Evolutionary conservation across 1,140 invertebrate species (phyloP).

Genomic region (Lasioglossum baleicum): DNA sequence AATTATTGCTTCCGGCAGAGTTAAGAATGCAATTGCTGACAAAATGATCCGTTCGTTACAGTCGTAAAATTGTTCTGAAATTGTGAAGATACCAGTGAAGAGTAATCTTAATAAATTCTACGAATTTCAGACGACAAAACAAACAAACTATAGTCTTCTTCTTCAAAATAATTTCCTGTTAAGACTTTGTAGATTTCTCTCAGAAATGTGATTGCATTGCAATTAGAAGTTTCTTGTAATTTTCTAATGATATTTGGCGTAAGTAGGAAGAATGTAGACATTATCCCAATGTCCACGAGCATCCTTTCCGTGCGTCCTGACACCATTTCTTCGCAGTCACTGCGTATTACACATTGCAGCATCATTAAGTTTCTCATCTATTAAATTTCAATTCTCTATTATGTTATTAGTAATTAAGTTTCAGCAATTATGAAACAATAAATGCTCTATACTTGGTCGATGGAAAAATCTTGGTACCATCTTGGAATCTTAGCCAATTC

Average conservation of each 20-base stretch:
- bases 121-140: neutral
- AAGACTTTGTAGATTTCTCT: constrained; percentile 71
- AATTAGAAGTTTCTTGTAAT: constrained; percentile 56
- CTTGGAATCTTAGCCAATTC: constrained; percentile 45
- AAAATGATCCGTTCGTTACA: constrained; percentile 74
- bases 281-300: constrained; percentile 68
- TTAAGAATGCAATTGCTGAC: constrained; percentile 73
- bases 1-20: constrained; percentile 69
- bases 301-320: constrained; percentile 61
- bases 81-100: constrained; percentile 28
- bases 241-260: constrained; percentile 59
- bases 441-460: constrained; percentile 66
- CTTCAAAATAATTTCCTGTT: constrained; percentile 71
- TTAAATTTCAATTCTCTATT: constrained; percentile 35
- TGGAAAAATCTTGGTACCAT: constrained; percentile 76
- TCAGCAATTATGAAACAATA: neutral
- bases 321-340: constrained; percentile 67
- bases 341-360: constrained; percentile 65
- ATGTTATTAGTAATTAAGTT: constrained; percentile 12
- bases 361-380: constrained; percentile 62
- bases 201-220: constrained; percentile 68
- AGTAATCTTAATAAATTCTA: neutral
- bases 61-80: constrained; percentile 68
- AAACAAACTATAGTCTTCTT: constrained; percentile 70
- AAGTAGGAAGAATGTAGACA: constrained; percentile 67